phyloP scores from a whole-genome alignment of 2,888 invertebrate genomes.

The Cerastoderma edule region DNA sequence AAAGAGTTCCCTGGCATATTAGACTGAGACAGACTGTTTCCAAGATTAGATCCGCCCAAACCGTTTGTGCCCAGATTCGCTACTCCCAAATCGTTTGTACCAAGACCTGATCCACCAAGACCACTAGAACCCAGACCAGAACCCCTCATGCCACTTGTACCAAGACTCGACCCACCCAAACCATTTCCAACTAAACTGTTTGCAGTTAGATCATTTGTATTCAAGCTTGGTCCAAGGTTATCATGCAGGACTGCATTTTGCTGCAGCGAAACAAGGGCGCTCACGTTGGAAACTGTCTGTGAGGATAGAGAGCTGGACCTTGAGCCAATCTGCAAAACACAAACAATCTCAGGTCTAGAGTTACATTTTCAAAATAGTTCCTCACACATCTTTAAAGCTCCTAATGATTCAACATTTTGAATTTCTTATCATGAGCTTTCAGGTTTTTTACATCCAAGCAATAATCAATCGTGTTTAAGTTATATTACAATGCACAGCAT shows the following conservation, averaged over 20 bases:
- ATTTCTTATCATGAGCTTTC: no score
- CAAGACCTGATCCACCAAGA: slow-evolving; percentile 42
- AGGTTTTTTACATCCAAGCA: no score
- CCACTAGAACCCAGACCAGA: slow-evolving; percentile 28
- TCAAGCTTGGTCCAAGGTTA: slow-evolving; percentile 47
- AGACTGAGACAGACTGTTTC: slow-evolving; percentile 48
- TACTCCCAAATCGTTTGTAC: slow-evolving; percentile 20
- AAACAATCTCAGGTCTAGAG: no score
- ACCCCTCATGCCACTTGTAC: slow-evolving; percentile 34
- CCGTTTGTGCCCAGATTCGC: slow-evolving; percentile 39
- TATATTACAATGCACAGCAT: no score
- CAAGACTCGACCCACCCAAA: slow-evolving; percentile 32
- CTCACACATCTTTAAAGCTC: no score
- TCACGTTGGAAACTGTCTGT: slow-evolving; percentile 61
- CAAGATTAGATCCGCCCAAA: slow-evolving; percentile 45
- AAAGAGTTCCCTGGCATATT: slow-evolving; percentile 48
- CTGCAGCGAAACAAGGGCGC: slow-evolving; percentile 57
- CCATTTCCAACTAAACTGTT: slow-evolving; percentile 49
- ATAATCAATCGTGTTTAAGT: no score
- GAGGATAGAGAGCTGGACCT: slow-evolving; percentile 63
- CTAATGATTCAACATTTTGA: no score
- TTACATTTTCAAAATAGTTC: no score
- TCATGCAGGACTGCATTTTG: slow-evolving; percentile 52
- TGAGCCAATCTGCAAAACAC: slow-evolving; percentile 68
- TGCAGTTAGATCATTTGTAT: slow-evolving; percentile 40